These are phyloP conservation scores for Polymixis flavicincta DNA, from an alignment of 2,888 invertebrate species.

Conservation along the genomic window DNA sequence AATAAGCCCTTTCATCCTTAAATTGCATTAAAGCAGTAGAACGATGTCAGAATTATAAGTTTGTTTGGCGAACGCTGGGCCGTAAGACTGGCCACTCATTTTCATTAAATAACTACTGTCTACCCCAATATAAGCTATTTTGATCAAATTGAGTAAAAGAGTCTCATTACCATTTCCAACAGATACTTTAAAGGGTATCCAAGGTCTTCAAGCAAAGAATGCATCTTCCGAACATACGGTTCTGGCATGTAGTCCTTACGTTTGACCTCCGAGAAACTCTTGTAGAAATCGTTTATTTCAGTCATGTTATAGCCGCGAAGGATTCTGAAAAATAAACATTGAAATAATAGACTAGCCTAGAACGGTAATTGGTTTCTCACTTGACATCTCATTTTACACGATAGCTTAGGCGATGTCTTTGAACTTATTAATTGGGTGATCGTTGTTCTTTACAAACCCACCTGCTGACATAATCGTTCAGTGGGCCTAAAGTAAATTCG, in stretches of 20 bases:
- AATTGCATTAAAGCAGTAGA: background rate
- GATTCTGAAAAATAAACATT: constrained; percentile 67
- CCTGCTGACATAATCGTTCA: background rate
- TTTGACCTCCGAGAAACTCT: constrained; percentile 74
- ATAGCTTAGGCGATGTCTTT: background rate
- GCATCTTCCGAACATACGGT: constrained; percentile 77
- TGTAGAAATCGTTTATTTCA: constrained; percentile 78
- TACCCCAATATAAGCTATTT: fast-evolving
- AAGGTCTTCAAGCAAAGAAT: constrained; percentile 76
- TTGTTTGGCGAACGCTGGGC: fast-evolving
- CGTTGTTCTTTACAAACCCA: background rate
- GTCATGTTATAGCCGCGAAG: constrained; percentile 75
- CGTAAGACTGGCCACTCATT: background rate
- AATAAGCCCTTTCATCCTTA: no score
- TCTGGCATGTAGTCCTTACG: constrained; percentile 67
- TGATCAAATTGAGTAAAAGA: background rate
- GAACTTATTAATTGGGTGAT: background rate
- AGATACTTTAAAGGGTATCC: constrained; percentile 74
- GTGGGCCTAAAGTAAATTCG: background rate
- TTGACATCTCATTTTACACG: background rate
- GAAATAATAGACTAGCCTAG: background rate
- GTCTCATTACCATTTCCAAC: constrained; percentile 70
- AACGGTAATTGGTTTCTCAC: no score
- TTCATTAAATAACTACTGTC: background rate
- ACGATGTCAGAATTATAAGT: background rate